Evolutionary conservation across 2,113 vertebrate species (phyloP).

Genomic region (Epinephelus cyanopodus): DNA sequence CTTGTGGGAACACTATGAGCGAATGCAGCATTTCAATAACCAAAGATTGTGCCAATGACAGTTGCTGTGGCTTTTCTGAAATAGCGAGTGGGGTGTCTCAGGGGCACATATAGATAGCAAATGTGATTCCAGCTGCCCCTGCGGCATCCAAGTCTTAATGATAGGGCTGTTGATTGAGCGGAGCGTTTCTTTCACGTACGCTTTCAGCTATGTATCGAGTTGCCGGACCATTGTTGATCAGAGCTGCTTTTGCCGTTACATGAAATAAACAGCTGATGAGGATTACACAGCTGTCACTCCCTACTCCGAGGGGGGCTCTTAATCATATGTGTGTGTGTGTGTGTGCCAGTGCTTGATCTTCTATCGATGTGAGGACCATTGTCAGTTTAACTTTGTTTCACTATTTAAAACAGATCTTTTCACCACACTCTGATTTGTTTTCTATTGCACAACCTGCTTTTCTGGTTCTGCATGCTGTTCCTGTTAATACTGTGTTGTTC

Average conservation of each 20-base stretch:
- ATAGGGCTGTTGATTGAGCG: slow-evolving; percentile 72
- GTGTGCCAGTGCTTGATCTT: not conserved
- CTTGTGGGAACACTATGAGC: slow-evolving; percentile 43
- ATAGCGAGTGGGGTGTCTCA: slow-evolving; percentile 49
- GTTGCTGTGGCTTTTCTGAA: slow-evolving; percentile 73
- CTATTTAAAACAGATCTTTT: fast-evolving
- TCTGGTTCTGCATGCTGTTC: slow-evolving; percentile 24
- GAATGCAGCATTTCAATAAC: slow-evolving; percentile 57
- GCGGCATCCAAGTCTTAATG: slow-evolving; percentile 69
- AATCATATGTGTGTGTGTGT: slow-evolving; percentile 41
- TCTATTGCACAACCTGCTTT: slow-evolving; percentile 19
- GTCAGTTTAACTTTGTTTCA: not conserved
- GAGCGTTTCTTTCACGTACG: slow-evolving; percentile 50
- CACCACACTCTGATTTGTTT: not conserved
- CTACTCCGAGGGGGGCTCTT: slow-evolving; percentile 30
- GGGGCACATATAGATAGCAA: slow-evolving; percentile 77
- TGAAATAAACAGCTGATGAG: slow-evolving; percentile 83
- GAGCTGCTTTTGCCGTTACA: slow-evolving; percentile 70
- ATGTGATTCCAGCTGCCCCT: slow-evolving; percentile 80
- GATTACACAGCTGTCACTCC: slow-evolving; percentile 75
- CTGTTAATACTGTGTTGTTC: not conserved
- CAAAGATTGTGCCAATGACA: slow-evolving; percentile 59
- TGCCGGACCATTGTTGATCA: slow-evolving; percentile 81
- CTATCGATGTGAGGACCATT: not conserved
- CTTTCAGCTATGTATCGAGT: slow-evolving; percentile 72